Base-by-base conservation (phyloP, 2,888 invertebrate species). In the Alviniconcha strummeri region DNA sequence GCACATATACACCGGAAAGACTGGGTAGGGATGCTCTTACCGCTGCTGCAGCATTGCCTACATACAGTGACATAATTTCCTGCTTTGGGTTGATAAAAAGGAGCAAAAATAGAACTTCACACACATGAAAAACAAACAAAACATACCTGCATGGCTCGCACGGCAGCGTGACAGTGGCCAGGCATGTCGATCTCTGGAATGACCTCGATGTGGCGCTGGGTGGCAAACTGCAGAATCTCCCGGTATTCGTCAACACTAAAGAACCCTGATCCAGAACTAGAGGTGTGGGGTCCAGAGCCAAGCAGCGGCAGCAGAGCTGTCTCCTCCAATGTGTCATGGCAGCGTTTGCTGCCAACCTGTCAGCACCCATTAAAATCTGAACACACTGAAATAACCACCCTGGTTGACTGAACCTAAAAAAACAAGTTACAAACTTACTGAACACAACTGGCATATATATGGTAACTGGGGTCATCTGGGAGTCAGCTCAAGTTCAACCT, bases 171-270 rank as follows among this genome's bases (percentile, higher is more conserved):
- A 82, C 91, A 90, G 83, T 92, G 92, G 17, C 92, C 92, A 4
- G 92, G 92, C 90, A 92, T 90, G 83, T 92, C 92, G 52, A 92
- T 90, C 80, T 92, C 92, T 55, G 92, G 92, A 85, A 92, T 91
- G n/a, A 92, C 90, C 82, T 91, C 91, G 57, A 92, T 91, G 85
- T 91, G 89, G 8, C 89, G 88, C 11, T 84, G 85, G 56, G 86
- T 87, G 60, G 92, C 92, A 83, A 86, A 91, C 13, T 74, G 84
- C 8, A 92, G 86, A 9, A 92, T 91, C 83, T 92, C 91, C 78
- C 64, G 81, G 85, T 91, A 92, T 15, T 91, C 91, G 15, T 89
- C 85, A 5, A 90, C 88, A 55, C 87, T 87, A 84, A 89, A 88
- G 19, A 76, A 90, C 0, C 92, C 92, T 7, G 90, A 88, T 1